These are phyloP conservation scores for Irena cyanogastra DNA, from an alignment of 2,113 vertebrate species.

Conservation along the genomic window DNA sequence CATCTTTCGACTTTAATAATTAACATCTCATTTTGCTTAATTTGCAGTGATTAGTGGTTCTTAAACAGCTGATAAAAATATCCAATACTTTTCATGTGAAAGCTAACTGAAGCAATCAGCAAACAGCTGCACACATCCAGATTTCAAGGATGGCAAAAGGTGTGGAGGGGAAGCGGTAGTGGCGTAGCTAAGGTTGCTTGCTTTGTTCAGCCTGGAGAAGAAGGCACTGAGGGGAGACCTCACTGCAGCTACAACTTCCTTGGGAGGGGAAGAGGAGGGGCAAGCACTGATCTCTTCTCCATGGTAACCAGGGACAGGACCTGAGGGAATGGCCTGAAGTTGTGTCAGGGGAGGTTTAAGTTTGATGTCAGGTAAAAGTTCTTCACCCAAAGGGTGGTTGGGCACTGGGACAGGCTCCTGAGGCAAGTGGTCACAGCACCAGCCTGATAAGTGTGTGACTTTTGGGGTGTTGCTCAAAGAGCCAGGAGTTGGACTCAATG, in stretches of 20 bases:
- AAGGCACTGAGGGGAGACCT: not conserved
- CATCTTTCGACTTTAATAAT: not conserved
- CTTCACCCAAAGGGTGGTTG: not conserved
- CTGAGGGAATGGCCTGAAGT: not conserved
- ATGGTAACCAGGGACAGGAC: not conserved
- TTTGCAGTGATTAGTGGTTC: not conserved
- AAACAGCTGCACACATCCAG: not conserved
- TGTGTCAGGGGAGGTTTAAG: not conserved
- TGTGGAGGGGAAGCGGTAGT: rapidly evolving
- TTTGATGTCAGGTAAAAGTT: not conserved
- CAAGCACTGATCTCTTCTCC: not conserved
- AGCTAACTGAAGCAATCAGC: not conserved
- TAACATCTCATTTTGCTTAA: not conserved
- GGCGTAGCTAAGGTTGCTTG: not conserved
- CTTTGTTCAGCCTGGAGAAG: not conserved
- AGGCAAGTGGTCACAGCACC: not conserved
- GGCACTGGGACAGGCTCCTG: not conserved
- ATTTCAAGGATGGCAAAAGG: not conserved
- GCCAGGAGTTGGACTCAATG: not conserved
- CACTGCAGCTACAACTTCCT: not conserved
- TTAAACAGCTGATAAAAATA: not conserved
- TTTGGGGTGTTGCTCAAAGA: not conserved
- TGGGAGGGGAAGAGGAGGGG: rapidly evolving
- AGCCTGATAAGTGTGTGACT: not conserved
- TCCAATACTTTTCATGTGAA: not conserved